phyloP scores from a whole-genome alignment of 2,113 vertebrate genomes.

The Hydropotes inermis region DNA sequence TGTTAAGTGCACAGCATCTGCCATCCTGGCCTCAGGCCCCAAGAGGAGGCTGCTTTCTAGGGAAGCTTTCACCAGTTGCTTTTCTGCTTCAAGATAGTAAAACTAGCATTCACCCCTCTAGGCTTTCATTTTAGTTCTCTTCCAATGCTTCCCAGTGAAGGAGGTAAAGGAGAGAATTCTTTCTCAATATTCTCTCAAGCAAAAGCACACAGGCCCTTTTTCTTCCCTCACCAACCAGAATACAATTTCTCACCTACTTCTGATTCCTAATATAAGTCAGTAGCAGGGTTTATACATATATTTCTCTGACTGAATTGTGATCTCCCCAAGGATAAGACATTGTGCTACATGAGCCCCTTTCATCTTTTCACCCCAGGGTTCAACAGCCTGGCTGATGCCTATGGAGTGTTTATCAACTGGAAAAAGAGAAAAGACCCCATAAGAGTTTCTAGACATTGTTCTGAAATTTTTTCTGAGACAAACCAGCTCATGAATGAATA shows the following conservation, averaged over 20 bases:
- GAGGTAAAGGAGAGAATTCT: background rate
- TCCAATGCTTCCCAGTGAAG: background rate
- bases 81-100: background rate
- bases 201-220: background rate
- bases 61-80: background rate
- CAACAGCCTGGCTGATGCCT: background rate
- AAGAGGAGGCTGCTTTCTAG: background rate
- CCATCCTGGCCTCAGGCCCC: background rate
- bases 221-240: background rate
- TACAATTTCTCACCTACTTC: background rate
- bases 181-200: background rate
- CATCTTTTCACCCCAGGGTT: background rate
- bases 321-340: background rate
- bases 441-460: background rate
- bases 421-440: background rate
- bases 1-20: background rate
- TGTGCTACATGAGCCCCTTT: rapidly evolving
- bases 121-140: background rate
- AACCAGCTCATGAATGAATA: background rate
- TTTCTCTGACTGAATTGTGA: background rate
- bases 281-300: background rate
- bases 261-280: background rate
- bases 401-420: background rate
- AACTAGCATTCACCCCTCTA: background rate
- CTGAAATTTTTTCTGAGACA: background rate